Percentiles rank a stretch among this genome's conserved stretches.
Conservation (phyloP, 2,797 vertebrate genomes). For the Sebastiscus albofasciatus region DNA sequence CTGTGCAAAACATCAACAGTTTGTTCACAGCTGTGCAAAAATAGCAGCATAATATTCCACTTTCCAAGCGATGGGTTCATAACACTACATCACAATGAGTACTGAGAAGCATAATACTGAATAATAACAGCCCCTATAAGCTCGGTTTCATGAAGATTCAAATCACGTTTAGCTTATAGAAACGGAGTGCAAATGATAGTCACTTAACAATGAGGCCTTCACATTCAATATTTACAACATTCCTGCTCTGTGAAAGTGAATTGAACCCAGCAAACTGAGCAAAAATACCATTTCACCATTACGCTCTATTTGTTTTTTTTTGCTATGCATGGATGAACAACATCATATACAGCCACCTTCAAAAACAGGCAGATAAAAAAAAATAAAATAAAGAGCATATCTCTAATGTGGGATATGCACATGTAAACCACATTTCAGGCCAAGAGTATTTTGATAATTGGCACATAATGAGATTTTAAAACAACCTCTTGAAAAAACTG, state of each 20-base stretch:
- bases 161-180: constrained; percentile 57
- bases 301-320: constrained; percentile 44
- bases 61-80: constrained; percentile 66
- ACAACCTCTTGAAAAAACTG: constrained; percentile 50
- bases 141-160: constrained; percentile 40
- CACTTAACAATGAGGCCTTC: constrained; percentile 14
- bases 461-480: constrained; percentile 79
- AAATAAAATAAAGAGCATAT: constrained; percentile 17
- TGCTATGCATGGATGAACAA: constrained; percentile 38
- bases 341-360: constrained; percentile 20
- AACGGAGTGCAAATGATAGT: constrained; percentile 57
- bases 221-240: constrained; percentile 47
- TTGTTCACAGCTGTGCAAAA: constrained; percentile 79
- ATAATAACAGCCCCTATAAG: constrained; percentile 13
- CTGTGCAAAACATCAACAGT: constrained; percentile 73
- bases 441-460: constrained; percentile 72
- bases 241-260: constrained; percentile 17
- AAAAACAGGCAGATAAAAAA: constrained; percentile 37
- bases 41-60: constrained; percentile 73
- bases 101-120: constrained; percentile 42
- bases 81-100: constrained; percentile 56
- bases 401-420: constrained; percentile 58
- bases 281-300: constrained; percentile 23
- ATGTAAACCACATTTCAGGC: constrained; percentile 77
- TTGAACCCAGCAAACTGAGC: constrained; percentile 29